These are phyloP conservation scores for Rousettus leschenaultii DNA, from an alignment of 2,113 vertebrate genomes.

Conservation along the genomic window DNA sequence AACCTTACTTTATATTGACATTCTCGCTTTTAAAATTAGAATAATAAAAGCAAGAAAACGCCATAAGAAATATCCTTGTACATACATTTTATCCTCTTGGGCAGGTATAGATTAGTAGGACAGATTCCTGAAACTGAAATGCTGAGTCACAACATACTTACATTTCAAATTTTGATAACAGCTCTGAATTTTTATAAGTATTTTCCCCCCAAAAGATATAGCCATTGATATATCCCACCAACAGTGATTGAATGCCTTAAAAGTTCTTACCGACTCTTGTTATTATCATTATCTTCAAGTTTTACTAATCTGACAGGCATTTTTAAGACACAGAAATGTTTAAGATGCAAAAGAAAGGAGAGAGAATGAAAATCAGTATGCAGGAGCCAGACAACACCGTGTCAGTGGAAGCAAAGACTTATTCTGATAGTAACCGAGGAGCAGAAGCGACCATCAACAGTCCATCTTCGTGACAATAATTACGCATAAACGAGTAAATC, in stretches of 20 bases:
- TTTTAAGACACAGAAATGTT: not conserved
- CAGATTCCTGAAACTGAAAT: not conserved
- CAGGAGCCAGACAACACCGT: not conserved
- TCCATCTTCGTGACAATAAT: not conserved
- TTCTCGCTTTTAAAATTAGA: not conserved
- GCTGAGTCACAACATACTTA: not conserved
- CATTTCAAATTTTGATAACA: not conserved
- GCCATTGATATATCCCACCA: not conserved
- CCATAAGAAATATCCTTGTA: not conserved
- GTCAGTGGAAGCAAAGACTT: not conserved
- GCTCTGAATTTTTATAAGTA: not conserved
- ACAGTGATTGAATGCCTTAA: not conserved
- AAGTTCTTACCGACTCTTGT: not conserved
- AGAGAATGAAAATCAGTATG: not conserved
- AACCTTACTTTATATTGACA: not conserved
- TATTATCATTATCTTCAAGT: not conserved
- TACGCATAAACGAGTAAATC: not conserved
- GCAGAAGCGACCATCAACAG: not conserved
- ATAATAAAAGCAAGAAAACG: not conserved
- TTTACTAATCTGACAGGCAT: not conserved
- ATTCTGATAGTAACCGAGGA: not conserved
- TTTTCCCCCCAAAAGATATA: not conserved
- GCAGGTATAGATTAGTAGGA: not conserved
- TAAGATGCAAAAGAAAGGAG: not conserved
- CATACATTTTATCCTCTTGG: not conserved